Evolutionary conservation across 1,140 invertebrate genomes (phyloP).

Genomic region (Aethina tumida): DNA sequence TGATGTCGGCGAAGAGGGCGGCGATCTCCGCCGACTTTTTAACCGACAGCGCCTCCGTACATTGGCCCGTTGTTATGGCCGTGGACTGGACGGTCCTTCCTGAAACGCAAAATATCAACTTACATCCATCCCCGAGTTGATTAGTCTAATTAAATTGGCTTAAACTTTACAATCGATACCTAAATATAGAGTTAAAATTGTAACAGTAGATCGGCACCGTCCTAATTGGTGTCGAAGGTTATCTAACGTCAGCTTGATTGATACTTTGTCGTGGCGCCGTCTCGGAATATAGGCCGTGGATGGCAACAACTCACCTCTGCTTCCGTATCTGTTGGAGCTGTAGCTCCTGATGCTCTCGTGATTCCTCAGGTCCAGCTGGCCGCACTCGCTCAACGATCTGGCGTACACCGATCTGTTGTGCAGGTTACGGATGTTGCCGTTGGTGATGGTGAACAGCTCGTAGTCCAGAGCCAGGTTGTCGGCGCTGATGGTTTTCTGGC

Average conservation of each 20-base stretch:
- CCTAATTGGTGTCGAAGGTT: not conserved
- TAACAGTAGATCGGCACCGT: not conserved
- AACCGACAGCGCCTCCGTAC: slow-evolving; percentile 63
- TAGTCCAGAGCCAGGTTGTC: slow-evolving; percentile 58
- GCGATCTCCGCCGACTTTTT: slow-evolving; percentile 84
- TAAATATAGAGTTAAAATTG: not conserved
- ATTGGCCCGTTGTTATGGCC: slow-evolving; percentile 43
- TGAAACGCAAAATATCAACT: slow-evolving; percentile 14
- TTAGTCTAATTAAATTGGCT: not conserved
- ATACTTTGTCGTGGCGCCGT: not conserved
- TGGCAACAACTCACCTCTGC: not conserved
- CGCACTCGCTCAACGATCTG: slow-evolving; percentile 4
- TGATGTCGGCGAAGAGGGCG: slow-evolving; percentile 67
- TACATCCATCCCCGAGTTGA: not conserved
- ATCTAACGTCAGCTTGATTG: not conserved
- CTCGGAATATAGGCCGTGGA: not conserved
- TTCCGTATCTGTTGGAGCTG: slow-evolving; percentile 9
- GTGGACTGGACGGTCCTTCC: slow-evolving; percentile 30
- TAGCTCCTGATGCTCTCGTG: slow-evolving; percentile 14
- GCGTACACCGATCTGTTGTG: slow-evolving; percentile 21
- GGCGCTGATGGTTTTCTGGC: slow-evolving; percentile 11
- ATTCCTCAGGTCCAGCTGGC: slow-evolving; percentile 6
- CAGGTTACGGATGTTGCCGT: slow-evolving; percentile 18
- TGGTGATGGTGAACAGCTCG: slow-evolving; percentile 49
- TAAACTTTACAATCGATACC: not conserved